Evolutionary conservation across 2,888 invertebrate genomes (phyloP).

Genomic region (Agapostemon virescens): DNA sequence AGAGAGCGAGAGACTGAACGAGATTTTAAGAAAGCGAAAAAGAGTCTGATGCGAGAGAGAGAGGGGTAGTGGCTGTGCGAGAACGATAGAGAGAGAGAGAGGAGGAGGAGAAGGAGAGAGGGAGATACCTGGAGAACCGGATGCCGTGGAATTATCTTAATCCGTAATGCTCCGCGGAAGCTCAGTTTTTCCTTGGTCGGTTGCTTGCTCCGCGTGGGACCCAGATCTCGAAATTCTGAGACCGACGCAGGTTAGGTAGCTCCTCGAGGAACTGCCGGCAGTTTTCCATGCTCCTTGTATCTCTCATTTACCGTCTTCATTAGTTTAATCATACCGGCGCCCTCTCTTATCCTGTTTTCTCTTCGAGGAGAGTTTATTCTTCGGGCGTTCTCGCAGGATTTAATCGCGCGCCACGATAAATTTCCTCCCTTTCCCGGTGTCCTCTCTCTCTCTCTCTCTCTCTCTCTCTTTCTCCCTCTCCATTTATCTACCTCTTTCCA

Average conservation of each 20-base stretch:
- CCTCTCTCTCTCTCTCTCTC: constrained; percentile 11
- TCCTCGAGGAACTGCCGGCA: constrained; percentile 28
- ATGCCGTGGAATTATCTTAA: constrained; percentile 39
- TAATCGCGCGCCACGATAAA: constrained; percentile 64
- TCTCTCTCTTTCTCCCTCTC: not conserved
- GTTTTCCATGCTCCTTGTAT: constrained; percentile 47
- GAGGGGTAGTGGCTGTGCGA: no score
- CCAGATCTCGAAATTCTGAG: not conserved
- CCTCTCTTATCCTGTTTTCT: constrained; percentile 22
- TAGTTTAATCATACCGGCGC: constrained; percentile 62
- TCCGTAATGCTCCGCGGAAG: constrained; percentile 23
- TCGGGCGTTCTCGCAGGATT: constrained; percentile 44
- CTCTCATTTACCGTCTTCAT: constrained; percentile 60
- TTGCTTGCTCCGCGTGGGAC: not conserved
- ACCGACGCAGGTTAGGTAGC: not conserved
- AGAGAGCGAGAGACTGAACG: no score
- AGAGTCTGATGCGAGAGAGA: no score
- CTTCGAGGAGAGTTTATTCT: constrained; percentile 54
- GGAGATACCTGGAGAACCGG: not conserved
- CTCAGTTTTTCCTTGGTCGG: not conserved
- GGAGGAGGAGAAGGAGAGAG: not conserved
- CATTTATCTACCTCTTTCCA: no score
- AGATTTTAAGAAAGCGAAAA: no score
- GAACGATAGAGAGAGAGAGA: not conserved
- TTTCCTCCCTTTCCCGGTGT: constrained; percentile 29